These are phyloP conservation scores for Diadegma fenestrale DNA, from an alignment of 2,888 invertebrate genomes.

Conservation along the genomic window DNA sequence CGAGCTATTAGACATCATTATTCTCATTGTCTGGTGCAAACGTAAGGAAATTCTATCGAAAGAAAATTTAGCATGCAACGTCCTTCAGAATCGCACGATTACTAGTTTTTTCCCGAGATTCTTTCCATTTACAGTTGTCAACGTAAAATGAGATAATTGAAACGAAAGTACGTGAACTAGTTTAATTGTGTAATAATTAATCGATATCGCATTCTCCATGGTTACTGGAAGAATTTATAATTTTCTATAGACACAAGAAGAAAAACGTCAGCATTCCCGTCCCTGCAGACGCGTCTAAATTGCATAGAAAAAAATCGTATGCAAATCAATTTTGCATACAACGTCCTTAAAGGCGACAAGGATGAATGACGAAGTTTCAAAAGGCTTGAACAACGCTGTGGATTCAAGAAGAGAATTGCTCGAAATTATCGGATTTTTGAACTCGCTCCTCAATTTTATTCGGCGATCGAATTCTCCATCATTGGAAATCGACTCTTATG, in stretches of 20 bases:
- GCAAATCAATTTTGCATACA: too few species aligned
- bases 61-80: too few species aligned
- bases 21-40: too few species aligned
- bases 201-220: neutral
- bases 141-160: neutral
- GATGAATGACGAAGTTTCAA: too few species aligned
- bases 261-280: constrained; percentile 16
- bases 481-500: neutral
- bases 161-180: neutral
- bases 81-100: neutral
- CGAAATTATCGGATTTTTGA: too few species aligned
- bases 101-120: neutral
- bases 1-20: too few species aligned
- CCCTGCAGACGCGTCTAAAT: too few species aligned
- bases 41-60: too few species aligned
- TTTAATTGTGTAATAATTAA: neutral
- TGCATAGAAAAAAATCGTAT: too few species aligned
- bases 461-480: neutral
- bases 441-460: neutral
- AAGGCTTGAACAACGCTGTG: too few species aligned
- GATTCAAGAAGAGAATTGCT: too few species aligned
- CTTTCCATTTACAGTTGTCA: neutral
- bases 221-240: neutral
- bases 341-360: too few species aligned
- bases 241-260: constrained; percentile 4